Conservation (phyloP, 2,888 invertebrate species). For the Lasioglossum zephyrum region DNA sequence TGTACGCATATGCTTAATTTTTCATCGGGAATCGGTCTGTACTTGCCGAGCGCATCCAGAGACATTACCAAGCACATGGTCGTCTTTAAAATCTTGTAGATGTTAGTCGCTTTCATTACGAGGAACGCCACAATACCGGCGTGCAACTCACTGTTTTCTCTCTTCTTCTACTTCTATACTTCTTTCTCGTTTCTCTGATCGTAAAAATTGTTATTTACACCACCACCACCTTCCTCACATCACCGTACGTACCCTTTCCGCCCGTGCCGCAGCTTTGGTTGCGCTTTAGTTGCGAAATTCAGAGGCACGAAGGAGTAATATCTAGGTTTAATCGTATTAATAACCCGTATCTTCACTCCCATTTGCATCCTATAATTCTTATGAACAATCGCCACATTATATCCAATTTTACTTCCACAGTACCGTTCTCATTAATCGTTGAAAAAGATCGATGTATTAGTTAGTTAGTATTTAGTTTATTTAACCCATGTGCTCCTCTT, state of each 20-base stretch:
- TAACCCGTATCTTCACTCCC: slow-evolving; percentile 8
- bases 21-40: slow-evolving; percentile 12
- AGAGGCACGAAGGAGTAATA: slow-evolving; percentile 63
- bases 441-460: slow-evolving; percentile 60
- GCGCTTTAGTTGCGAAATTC: slow-evolving; percentile 80
- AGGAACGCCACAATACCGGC: slow-evolving; percentile 67
- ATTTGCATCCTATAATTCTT: slow-evolving; percentile 36
- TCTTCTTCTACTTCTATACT: slow-evolving; percentile 46
- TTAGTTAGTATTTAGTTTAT: no score
- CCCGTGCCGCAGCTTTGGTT: slow-evolving; percentile 76
- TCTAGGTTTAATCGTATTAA: slow-evolving; percentile 46
- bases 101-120: slow-evolving; percentile 75
- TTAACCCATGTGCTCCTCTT: neutral
- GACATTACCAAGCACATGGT: slow-evolving; percentile 75
- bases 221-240: neutral
- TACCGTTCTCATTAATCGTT: slow-evolving; percentile 46
- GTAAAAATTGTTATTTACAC: slow-evolving; percentile 37
- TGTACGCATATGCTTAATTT: neutral
- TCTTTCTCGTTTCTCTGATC: slow-evolving; percentile 38
- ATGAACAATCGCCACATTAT: slow-evolving; percentile 69
- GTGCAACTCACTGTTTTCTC: slow-evolving; percentile 51
- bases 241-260: neutral
- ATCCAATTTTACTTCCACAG: slow-evolving; percentile 16
- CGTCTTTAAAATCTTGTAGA: slow-evolving; percentile 72
- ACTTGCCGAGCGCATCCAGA: slow-evolving; percentile 41